Base-by-base conservation (phyloP, 2,797 vertebrate species). In the Selene dorsalis region DNA sequence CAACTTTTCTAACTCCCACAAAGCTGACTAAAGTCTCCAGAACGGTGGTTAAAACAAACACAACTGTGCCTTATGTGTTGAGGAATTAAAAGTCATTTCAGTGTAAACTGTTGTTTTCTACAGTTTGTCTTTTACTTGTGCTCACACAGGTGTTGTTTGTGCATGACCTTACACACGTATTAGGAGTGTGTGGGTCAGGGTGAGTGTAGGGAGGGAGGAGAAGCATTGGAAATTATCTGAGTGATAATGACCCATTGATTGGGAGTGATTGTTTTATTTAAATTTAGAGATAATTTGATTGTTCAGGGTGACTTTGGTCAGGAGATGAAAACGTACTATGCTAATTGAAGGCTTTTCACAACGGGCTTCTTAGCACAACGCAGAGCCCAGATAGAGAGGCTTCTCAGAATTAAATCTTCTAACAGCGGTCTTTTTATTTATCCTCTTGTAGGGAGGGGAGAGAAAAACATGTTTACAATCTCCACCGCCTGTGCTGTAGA, bases 261-360 rank as follows among this genome's bases (percentile, higher is more conserved):
- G 73, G 75, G 63, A 70, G 56, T 79, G 83, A 90, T 91, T 88
- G 82, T 89, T 91, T 87, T 87, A 78, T 88, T 86, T 84, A 85
- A 84, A 91, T 87, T 84, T 82, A 22, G 71, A 86, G 84, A 89
- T 91, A 86, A 93, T 93, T 90, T 84, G 77, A 93, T 91, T 90
- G 84, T 84, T 92, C 68, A 91, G 92, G 92, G 93, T 94, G 93
- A 91, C 93, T 92, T 94, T 94, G 87, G 86, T 86, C 80, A 60
- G 48, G 79, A 77, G 87, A 91, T 86, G 88, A 89, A 88, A 86
- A 72, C 64, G n/a, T 67, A 39, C 67, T 68, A 81, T 75, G 77
- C 76, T 93, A 93, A 94, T 92, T 93, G 88, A 91, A 88, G 83
- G 79, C 79, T 82, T 87, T 90, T 87, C 55, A 35, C 79, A 7